Evolutionary conservation across 2,888 invertebrate species (phyloP).

Genomic region (Tetragonisca angustula): DNA sequence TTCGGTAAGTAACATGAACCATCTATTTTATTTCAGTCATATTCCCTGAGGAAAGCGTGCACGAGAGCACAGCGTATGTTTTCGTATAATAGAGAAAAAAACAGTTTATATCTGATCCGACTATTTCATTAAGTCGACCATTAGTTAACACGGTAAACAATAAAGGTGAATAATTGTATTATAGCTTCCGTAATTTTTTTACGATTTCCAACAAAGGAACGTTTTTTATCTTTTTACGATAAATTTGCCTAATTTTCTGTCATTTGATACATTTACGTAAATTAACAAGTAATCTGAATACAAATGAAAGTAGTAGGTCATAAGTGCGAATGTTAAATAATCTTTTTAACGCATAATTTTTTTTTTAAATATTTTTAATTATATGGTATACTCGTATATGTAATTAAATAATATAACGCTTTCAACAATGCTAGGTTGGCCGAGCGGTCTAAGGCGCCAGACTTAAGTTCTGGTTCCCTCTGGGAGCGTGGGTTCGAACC

Average conservation of each 20-base stretch:
- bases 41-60: neutral
- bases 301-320: neutral
- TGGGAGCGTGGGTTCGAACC: conserved; percentile 89
- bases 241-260: conserved; percentile 38
- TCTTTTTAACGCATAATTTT: neutral
- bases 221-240: conserved; percentile 47
- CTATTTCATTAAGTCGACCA: conserved; percentile 53
- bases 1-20: conserved; percentile 46
- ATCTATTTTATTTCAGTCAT: conserved; percentile 40
- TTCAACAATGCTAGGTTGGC: conserved; percentile 86
- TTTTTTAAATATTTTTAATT: no score
- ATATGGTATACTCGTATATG: neutral
- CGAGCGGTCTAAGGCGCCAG: conserved; percentile 90
- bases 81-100: neutral
- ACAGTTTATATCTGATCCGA: conserved; percentile 41
- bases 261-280: conserved; percentile 17
- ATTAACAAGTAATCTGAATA: neutral
- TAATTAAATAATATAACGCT: neutral
- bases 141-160: conserved; percentile 62
- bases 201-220: conserved; percentile 35
- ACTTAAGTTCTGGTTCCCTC: conserved; percentile 89
- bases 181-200: conserved; percentile 66
- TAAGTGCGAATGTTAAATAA: neutral
- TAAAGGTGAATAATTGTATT: conserved; percentile 71
- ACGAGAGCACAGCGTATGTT: neutral